These are phyloP conservation scores for Botrylloides violaceus DNA, from an alignment of 23 tunicate species.

Conservation along the genomic window DNA sequence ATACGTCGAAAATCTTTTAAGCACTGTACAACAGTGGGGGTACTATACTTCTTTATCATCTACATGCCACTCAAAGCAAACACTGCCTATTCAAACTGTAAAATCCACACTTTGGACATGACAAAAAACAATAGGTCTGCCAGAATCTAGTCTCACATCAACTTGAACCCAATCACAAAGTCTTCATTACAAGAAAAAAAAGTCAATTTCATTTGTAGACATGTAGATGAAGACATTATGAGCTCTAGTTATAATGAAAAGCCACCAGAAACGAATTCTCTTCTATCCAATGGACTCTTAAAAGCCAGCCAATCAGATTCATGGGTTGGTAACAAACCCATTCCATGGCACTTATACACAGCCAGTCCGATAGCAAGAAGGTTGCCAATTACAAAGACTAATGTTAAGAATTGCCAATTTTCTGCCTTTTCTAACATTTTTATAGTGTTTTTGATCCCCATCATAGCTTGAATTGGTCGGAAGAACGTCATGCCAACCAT, in stretches of 20 bases:
- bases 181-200: no score
- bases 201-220: no score
- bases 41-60: no score
- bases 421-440: slow-evolving; percentile 51
- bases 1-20: no score
- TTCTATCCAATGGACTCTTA: slow-evolving; percentile 39
- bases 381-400: slow-evolving; percentile 68
- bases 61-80: no score
- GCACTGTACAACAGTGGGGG: no score
- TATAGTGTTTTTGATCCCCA: slow-evolving; percentile 74
- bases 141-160: no score
- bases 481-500: slow-evolving; percentile 99
- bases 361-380: slow-evolving; percentile 74
- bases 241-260: not conserved
- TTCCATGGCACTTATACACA: slow-evolving; percentile 90
- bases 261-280: slow-evolving; percentile 79
- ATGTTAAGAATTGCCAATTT: slow-evolving; percentile 62
- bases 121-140: no score
- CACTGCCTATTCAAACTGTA: no score
- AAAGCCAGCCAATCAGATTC: slow-evolving; percentile 96
- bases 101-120: no score
- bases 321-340: slow-evolving; percentile 95
- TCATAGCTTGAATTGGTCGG: slow-evolving; percentile 73
- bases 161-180: no score
- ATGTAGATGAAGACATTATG: no score